phyloP scores from a whole-genome alignment of 1,140 invertebrate species.

The Elymnias hypermnestra region DNA sequence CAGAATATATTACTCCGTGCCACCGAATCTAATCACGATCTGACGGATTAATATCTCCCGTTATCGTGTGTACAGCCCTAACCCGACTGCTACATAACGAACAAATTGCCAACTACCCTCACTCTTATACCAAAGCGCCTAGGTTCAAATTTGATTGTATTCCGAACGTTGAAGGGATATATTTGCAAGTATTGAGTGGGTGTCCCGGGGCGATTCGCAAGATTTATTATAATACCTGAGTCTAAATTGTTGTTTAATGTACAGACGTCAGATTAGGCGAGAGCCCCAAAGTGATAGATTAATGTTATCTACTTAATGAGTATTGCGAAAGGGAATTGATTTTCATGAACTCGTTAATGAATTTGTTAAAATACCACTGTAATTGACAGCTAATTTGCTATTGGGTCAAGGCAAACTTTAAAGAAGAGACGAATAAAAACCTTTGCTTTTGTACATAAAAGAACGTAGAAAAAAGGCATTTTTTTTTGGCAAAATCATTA shows the following conservation, averaged over 20 bases:
- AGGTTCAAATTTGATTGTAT: constrained; percentile 7
- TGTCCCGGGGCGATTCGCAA: constrained; percentile 42
- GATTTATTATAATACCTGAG: constrained; percentile 65
- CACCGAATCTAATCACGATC: constrained; percentile 70
- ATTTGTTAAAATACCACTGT: no score
- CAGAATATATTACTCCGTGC: constrained; percentile 68
- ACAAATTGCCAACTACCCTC: constrained; percentile 20
- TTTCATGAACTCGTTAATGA: constrained; percentile 9
- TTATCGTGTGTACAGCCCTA: constrained; percentile 45
- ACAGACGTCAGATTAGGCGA: constrained; percentile 37
- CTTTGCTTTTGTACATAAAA: no score
- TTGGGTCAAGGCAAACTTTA: no score
- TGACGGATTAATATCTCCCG: constrained; percentile 67
- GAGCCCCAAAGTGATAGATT: constrained; percentile 20
- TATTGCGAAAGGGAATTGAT: constrained; percentile 19
- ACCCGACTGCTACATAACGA: constrained; percentile 49
- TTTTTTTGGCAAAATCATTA: no score
- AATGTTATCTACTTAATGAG: constrained; percentile 24
- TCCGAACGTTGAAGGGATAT: constrained; percentile 13
- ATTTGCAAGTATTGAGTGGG: constrained; percentile 47
- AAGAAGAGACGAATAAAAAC: no score
- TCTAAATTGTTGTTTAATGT: constrained; percentile 61
- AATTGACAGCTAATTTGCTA: no score
- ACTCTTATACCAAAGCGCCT: constrained; percentile 19
- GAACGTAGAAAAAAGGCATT: no score